A percentile compares a stretch with the other conserved stretches of the same genome.
Evolutionary conservation across 2,113 vertebrate genomes (phyloP).

Genomic region (Columba janthina): DNA sequence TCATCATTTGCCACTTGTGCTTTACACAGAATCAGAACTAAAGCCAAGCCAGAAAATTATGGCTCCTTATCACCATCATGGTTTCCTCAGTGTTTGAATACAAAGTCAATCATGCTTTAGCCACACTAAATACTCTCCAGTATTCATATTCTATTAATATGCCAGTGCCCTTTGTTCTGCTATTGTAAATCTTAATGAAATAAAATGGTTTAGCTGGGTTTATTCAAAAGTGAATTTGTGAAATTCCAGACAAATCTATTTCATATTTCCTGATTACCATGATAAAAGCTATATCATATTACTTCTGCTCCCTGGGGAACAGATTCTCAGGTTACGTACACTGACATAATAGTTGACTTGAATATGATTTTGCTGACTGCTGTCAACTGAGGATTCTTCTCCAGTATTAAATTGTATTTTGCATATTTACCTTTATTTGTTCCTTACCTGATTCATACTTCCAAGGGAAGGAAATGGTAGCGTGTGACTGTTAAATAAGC

Average conservation of each 20-base stretch:
- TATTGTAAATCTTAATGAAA: background rate
- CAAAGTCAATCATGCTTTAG: background rate
- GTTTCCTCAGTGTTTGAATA: background rate
- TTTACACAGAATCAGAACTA: background rate
- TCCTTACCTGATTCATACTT: background rate
- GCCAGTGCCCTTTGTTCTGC: background rate
- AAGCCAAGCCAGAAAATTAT: background rate
- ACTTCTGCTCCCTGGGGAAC: background rate
- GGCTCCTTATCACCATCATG: background rate
- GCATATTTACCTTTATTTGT: background rate
- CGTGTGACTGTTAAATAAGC: background rate
- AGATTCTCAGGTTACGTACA: background rate
- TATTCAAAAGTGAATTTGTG: background rate
- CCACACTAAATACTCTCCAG: background rate
- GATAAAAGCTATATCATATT: background rate
- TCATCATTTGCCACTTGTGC: background rate
- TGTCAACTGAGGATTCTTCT: background rate
- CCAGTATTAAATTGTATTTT: background rate
- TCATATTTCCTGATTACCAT: background rate
- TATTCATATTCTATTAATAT: background rate
- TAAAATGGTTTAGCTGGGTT: background rate
- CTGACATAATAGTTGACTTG: background rate
- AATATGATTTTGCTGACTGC: background rate
- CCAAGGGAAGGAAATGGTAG: background rate
- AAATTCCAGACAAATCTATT: background rate